Base-by-base conservation (phyloP, 2,113 vertebrate species). In the Columba janthina region DNA sequence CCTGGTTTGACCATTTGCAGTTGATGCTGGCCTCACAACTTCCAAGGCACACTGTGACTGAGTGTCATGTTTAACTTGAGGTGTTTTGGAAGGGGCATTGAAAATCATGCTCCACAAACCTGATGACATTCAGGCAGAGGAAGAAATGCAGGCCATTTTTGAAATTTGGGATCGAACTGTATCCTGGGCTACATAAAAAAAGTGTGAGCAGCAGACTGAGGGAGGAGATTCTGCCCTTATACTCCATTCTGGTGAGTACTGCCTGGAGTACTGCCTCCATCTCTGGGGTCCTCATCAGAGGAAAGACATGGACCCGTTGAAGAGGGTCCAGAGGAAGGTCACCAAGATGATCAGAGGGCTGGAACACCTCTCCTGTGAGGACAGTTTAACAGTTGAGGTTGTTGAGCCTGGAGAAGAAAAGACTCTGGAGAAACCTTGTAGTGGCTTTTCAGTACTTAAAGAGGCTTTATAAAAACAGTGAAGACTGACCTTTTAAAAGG, bases 141-240 rank as follows among this genome's bases (percentile, higher is more conserved):
- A 57, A 69, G 58, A 86, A 61, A 61, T 10, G n/a, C 3, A 57
- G 22, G 15, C 7, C 11, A 15, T 56, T 66, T 94, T 81, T 77
- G 14, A 73, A 50, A 50, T 58, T 9, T 80, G 12, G 5, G 20
- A 44, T 69, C 7, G 6, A 46, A 46, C 44, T 46, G 44, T 46
- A 46, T 46, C 44, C 58, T 25, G 8, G 20, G 40, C 25, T 56
- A 15, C 29, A 64, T 40, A 28, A 19, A 48, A 64, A 38, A 28
- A 64, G 3, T 0, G 1, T 57, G n/a, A 46, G 44, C 17, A 56
- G 22, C 6, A 38, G 48, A 57, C 40, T 1, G 1, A 72, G n/a
- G 10, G n/a, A 40, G 15, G 11, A 16, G 53, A 34, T 50, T 50
- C 34, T 58, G 7, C 4, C 31, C 31, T 15, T 58, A 31, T 31